These are phyloP conservation scores for Eulemur albifrons DNA, from an alignment of 2,797 vertebrate genomes.

Conservation along the genomic window DNA sequence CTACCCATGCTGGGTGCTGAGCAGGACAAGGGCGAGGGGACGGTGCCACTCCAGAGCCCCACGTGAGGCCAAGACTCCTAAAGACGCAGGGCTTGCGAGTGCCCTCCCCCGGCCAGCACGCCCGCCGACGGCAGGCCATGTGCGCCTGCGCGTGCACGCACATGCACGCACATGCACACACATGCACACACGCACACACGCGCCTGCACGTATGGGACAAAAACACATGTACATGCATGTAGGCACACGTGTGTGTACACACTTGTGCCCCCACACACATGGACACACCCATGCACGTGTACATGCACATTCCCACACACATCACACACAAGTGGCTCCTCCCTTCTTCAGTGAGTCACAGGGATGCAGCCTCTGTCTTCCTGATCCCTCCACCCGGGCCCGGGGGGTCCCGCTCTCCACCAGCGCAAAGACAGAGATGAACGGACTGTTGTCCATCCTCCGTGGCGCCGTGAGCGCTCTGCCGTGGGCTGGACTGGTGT, in stretches of 20 bases:
- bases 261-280: no score
- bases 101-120: rapidly evolving
- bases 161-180: not conserved
- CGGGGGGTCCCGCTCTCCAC: no score
- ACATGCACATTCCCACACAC: no score
- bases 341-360: not conserved
- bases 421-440: not conserved
- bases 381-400: not conserved
- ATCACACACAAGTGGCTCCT: not conserved
- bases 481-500: not conserved
- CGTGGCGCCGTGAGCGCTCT: not conserved
- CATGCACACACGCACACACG: no score
- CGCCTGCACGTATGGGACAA: no score
- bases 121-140: not conserved
- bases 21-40: no score
- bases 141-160: rapidly evolving
- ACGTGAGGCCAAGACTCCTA: rapidly evolving
- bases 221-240: no score
- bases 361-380: not conserved
- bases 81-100: rapidly evolving
- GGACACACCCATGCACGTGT: not conserved
- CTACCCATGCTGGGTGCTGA: not conserved
- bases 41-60: rapidly evolving
- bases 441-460: rapidly evolving
- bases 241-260: not conserved